These are phyloP conservation scores for Cinclus cinclus DNA, from an alignment of 2,113 vertebrate genomes.

Conservation along the genomic window DNA sequence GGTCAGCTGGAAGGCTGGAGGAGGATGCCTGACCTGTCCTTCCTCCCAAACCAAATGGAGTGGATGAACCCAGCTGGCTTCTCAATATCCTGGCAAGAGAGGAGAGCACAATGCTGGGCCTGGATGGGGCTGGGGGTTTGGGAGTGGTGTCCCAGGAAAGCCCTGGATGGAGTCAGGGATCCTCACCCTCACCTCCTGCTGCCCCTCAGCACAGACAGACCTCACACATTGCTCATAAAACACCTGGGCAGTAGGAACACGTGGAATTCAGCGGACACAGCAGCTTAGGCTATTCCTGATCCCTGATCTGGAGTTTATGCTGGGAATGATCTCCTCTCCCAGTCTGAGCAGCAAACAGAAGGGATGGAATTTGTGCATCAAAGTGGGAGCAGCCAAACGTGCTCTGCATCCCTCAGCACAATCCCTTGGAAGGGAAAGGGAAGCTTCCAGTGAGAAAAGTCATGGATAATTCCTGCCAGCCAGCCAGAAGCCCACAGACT, in stretches of 20 bases:
- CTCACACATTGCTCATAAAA: not conserved
- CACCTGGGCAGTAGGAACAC: not conserved
- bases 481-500: not conserved
- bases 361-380: not conserved
- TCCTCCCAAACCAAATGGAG: fast-evolving
- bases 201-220: not conserved
- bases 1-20: not conserved
- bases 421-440: not conserved
- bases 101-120: fast-evolving
- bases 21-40: not conserved
- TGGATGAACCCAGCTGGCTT: fast-evolving
- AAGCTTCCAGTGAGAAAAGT: not conserved
- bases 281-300: not conserved
- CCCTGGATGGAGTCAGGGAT: not conserved
- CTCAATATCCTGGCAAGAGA: not conserved
- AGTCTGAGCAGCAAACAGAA: not conserved
- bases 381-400: not conserved
- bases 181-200: not conserved
- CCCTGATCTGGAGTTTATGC: not conserved
- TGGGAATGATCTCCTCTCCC: not conserved
- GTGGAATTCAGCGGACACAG: not conserved
- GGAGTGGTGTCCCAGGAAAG: not conserved
- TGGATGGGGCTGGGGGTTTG: not conserved
- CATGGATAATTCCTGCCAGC: not conserved
- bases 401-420: not conserved